A percentile compares a stretch with the other conserved stretches of the same genome.
Evolutionary conservation across 2,113 vertebrate genomes (phyloP).

Genomic region (Psephotus haematonotus): DNA sequence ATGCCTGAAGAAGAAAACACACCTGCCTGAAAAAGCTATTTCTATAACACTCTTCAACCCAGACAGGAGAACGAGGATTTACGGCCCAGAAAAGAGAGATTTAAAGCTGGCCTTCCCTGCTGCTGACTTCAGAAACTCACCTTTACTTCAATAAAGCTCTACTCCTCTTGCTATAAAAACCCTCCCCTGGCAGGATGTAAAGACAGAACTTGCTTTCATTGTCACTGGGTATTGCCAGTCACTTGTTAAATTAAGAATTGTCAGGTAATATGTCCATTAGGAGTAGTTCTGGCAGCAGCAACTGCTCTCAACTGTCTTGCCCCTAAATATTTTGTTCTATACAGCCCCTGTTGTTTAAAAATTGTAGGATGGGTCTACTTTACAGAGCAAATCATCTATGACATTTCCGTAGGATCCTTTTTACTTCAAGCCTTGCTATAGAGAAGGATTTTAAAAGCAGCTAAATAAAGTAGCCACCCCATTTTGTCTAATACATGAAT

Average conservation of each 20-base stretch:
- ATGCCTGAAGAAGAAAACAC: background rate
- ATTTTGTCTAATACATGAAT: background rate
- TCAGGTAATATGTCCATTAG: background rate
- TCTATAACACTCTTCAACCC: background rate
- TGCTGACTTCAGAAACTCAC: background rate
- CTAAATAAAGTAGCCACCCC: background rate
- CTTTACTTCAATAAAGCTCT: background rate
- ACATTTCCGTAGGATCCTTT: background rate
- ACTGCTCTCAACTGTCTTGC: background rate
- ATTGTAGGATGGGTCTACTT: background rate
- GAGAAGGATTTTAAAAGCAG: background rate
- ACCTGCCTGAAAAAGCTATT: slow-evolving; percentile 5
- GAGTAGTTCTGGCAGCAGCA: background rate
- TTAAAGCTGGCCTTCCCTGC: background rate
- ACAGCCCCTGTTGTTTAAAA: background rate
- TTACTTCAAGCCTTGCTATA: background rate
- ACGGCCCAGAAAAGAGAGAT: background rate
- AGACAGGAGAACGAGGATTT: background rate
- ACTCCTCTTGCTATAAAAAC: background rate
- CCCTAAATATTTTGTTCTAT: background rate
- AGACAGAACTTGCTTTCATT: background rate
- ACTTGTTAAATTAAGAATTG: background rate
- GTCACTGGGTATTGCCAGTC: background rate
- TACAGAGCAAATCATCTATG: background rate
- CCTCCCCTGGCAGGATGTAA: background rate